A percentile compares a stretch with the other conserved stretches of the same genome.
phyloP scores from a whole-genome alignment of 2,888 invertebrate genomes.

The Digitonthophagus gazella region DNA sequence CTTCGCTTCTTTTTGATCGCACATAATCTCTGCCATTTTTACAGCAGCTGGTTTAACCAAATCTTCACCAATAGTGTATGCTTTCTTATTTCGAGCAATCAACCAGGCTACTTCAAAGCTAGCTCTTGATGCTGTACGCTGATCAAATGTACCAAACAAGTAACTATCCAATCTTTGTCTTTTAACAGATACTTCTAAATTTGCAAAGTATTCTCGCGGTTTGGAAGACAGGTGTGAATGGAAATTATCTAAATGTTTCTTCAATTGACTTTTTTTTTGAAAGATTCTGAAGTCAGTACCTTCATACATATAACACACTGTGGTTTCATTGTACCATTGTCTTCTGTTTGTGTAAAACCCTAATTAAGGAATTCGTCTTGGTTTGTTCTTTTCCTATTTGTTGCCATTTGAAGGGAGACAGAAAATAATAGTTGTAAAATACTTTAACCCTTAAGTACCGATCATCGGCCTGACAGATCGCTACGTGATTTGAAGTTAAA shows the following conservation, averaged over 20 bases:
- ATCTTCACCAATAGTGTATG: constrained; percentile 33
- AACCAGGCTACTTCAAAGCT: constrained; percentile 32
- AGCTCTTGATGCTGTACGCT: constrained; percentile 33
- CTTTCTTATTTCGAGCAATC: constrained; percentile 31
- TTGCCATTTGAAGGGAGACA: constrained; percentile 23
- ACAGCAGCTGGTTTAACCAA: constrained; percentile 35
- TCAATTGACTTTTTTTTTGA: constrained; percentile 34
- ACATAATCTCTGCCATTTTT: constrained; percentile 35
- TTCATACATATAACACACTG: constrained; percentile 35
- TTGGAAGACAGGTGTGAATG: too few species aligned
- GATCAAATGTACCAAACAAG: constrained; percentile 31
- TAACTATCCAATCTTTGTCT: constrained; percentile 34
- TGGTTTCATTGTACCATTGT: constrained; percentile 31
- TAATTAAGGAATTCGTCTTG: constrained; percentile 10
- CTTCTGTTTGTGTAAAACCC: constrained; percentile 34
- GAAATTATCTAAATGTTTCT: constrained; percentile 32
- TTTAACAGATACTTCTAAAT: constrained; percentile 34
- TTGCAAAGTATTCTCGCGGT: constrained; percentile 33
- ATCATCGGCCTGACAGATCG: too few species aligned
- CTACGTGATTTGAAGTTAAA: too few species aligned
- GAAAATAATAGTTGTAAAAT: constrained; percentile 30
- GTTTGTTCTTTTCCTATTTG: constrained; percentile 1
- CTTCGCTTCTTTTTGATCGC: constrained; percentile 29
- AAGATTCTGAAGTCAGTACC: constrained; percentile 34
- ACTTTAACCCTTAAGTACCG: too few species aligned